These are phyloP conservation scores for Balanococcus diminutus DNA, from an alignment of 2,888 invertebrate species.

Conservation along the genomic window DNA sequence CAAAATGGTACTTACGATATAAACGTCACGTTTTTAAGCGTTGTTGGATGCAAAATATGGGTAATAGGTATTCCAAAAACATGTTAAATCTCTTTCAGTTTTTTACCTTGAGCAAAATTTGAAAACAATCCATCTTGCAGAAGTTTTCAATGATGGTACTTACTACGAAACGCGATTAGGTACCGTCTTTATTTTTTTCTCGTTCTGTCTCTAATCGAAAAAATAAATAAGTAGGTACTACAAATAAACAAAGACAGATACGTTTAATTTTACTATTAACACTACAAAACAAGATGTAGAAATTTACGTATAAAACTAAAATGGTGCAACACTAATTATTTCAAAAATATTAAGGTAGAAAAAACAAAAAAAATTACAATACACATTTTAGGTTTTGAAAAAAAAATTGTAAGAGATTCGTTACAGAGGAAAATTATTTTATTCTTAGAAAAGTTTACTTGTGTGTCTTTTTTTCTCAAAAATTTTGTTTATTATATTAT, in stretches of 20 bases:
- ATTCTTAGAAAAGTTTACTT: neutral
- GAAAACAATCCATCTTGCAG: too few relatives aligned
- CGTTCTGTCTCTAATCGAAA: too few relatives aligned
- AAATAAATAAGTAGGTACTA: neutral
- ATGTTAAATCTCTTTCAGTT: too few relatives aligned
- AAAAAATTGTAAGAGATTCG: conserved; percentile 2
- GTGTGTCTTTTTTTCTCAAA: neutral
- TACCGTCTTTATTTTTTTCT: too few relatives aligned
- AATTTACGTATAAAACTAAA: conserved; percentile 36
- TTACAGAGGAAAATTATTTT: neutral
- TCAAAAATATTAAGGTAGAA: conserved; percentile 24
- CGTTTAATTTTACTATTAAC: conserved; percentile 11
- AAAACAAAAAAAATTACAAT: conserved; percentile 15
- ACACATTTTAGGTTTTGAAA: neutral
- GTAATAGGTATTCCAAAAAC: too few relatives aligned
- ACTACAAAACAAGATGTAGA: conserved; percentile 29
- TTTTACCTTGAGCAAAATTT: too few relatives aligned
- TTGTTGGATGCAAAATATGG: too few relatives aligned
- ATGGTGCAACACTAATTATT: conserved; percentile 8
- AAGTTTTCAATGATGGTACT: too few relatives aligned
- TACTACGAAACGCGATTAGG: too few relatives aligned
- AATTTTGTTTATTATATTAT: neutral
- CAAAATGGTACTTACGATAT: too few relatives aligned
- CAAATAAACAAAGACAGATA: conserved; percentile 19
- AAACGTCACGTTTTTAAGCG: too few relatives aligned